Conservation (phyloP, 1,140 invertebrate species). For the Drosophila truncata region DNA sequence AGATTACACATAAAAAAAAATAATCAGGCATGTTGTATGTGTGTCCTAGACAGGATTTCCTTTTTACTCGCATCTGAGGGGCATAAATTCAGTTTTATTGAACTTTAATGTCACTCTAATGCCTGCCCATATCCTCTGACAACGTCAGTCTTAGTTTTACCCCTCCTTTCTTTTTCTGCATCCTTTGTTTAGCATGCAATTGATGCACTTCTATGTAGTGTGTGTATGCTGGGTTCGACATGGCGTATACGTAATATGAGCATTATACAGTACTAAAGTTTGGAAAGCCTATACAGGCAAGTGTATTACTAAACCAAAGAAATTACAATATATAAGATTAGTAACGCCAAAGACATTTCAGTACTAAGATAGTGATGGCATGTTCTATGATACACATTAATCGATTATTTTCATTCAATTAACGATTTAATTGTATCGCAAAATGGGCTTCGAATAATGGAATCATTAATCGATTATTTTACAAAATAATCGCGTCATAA, state of each 20-base stretch:
- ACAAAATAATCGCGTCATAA: no score
- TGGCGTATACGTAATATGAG: constrained; percentile 7
- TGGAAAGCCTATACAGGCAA: no score
- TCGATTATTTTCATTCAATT: no score
- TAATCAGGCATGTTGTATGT: constrained; percentile 50
- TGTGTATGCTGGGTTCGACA: constrained; percentile 3
- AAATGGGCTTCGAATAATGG: no score
- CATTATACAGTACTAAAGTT: no score
- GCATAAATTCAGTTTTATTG: constrained; percentile 71
- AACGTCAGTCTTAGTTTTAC: not conserved
- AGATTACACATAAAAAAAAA: constrained; percentile 57
- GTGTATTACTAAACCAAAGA: no score
- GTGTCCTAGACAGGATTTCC: constrained; percentile 21
- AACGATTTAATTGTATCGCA: no score
- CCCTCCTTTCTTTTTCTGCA: not conserved
- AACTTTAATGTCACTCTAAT: constrained; percentile 44
- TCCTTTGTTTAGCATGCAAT: constrained; percentile 31
- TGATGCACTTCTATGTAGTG: constrained; percentile 63
- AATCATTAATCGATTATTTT: no score
- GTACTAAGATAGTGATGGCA: no score
- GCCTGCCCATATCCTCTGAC: constrained; percentile 32
- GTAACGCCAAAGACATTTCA: no score
- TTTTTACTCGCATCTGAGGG: constrained; percentile 19
- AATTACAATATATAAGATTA: no score
- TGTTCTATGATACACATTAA: no score